Percentiles rank a stretch among this genome's conserved stretches.
These are phyloP conservation scores for Mormoops blainvillei DNA, from an alignment of 2,113 vertebrate species.

Conservation along the genomic window DNA sequence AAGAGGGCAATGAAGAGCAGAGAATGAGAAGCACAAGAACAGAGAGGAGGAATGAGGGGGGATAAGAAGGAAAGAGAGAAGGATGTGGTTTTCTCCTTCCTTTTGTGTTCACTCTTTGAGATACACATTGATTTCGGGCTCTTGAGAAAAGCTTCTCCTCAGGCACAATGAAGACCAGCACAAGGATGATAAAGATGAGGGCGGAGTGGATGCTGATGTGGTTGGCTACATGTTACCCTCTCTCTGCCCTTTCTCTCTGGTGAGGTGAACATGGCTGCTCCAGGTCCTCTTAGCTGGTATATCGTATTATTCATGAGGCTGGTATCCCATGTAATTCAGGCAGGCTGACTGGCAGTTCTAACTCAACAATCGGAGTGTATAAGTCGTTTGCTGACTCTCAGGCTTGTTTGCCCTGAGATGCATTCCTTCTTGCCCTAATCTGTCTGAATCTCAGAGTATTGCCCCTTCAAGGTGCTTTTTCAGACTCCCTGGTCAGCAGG, in stretches of 20 bases:
- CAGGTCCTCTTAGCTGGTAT: background rate
- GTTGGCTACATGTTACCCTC: background rate
- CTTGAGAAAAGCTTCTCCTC: background rate
- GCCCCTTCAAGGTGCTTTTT: background rate
- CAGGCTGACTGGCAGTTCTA: background rate
- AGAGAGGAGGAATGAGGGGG: background rate
- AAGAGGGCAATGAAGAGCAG: background rate
- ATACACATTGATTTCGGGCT: background rate
- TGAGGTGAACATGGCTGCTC: background rate
- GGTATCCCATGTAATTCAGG: background rate
- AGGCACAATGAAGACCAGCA: background rate
- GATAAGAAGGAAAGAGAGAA: background rate
- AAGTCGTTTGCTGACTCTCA: background rate
- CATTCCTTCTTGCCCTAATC: background rate
- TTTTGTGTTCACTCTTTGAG: background rate
- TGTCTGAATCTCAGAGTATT: background rate
- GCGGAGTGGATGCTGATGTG: background rate
- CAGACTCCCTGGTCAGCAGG: background rate
- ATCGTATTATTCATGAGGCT: background rate
- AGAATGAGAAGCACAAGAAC: background rate
- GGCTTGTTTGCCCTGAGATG: background rate
- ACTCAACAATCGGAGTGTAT: accelerated
- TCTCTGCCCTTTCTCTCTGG: background rate
- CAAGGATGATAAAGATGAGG: background rate
- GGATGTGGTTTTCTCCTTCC: background rate